Base-by-base conservation (phyloP, 2,888 invertebrate species). In the Cyaniris semiargus region DNA sequence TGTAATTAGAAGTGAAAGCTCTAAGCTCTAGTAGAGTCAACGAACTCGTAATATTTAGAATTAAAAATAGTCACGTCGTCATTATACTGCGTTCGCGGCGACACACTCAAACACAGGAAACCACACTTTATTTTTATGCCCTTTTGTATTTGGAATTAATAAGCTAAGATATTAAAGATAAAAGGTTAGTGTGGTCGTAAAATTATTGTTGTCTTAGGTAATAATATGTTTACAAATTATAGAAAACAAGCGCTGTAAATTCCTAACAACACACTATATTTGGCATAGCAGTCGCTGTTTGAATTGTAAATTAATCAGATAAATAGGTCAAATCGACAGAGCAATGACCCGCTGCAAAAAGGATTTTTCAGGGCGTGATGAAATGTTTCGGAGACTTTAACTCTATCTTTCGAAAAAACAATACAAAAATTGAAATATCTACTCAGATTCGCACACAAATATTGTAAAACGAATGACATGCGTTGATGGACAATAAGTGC, bases 61-160 rank as follows among this genome's bases (percentile, higher is more conserved):
- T 38, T 72, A 72, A 72, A 72, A 72, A 72, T 72, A 72, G 72
- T 72, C 72, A 72, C 72, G 72, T 72, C 23, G 66, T 21, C 66
- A 27, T 44, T 44, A 44, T 18, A 66, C 66, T 15, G 66, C 66
- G 60, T 23, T n/a, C n/a, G 27, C 27, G 15, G 15, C 60, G 13
- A 15, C 21, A 66, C 66, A 27, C 60, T 60, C 60, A 21, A 8
- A 58, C 60, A 31, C 66, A 27, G 66, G 66, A 66, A 66, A 66
- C 66, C 23, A 7, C 31, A 66, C 27, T 60, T 60, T 18, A 66
- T 66, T 66, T 31, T 66, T 66, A 66, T 66, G 31, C 10, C 21
- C 15, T 15, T 31, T 66, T 66, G 66, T 66, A 27, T 31, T 23
- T 21, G 10, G 66, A 66, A 31, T 15, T 31, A 66, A 27, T 66